phyloP scores from a whole-genome alignment of 1,140 invertebrate species.

The Ceratitis capitata region DNA sequence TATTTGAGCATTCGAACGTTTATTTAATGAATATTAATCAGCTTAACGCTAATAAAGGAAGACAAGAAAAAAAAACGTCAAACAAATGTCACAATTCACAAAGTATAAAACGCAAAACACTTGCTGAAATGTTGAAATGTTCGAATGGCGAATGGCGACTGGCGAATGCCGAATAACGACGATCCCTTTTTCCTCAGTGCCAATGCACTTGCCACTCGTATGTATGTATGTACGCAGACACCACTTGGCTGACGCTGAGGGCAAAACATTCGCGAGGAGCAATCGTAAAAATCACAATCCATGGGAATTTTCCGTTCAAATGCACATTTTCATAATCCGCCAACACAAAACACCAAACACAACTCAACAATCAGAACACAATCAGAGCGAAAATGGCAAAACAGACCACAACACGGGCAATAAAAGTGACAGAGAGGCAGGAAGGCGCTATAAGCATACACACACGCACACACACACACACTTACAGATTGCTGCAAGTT shows the following conservation, averaged over 20 bases:
- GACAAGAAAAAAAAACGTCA: not conserved
- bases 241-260: not conserved
- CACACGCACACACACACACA: too few relatives aligned
- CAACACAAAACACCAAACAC: conserved; percentile 32
- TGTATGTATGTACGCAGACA: not conserved
- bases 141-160: too few relatives aligned
- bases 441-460: too few relatives aligned
- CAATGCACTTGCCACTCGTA: not conserved
- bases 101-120: too few relatives aligned
- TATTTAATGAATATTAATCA: conserved; percentile 38
- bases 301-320: conserved; percentile 38
- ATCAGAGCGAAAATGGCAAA: not conserved
- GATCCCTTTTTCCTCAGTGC: not conserved
- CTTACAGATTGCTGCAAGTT: too few relatives aligned
- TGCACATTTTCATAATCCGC: conserved; percentile 40
- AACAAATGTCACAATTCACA: conserved; percentile 29
- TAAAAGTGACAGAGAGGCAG: not conserved
- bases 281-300: conserved; percentile 31
- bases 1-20: not conserved
- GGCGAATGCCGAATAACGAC: too few relatives aligned
- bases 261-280: not conserved
- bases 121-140: not conserved
- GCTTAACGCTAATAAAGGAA: conserved; percentile 33
- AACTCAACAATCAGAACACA: not conserved
- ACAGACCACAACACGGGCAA: not conserved